Conservation (phyloP, 2,888 invertebrate genomes). For the Xanthostigma xanthostigma region DNA sequence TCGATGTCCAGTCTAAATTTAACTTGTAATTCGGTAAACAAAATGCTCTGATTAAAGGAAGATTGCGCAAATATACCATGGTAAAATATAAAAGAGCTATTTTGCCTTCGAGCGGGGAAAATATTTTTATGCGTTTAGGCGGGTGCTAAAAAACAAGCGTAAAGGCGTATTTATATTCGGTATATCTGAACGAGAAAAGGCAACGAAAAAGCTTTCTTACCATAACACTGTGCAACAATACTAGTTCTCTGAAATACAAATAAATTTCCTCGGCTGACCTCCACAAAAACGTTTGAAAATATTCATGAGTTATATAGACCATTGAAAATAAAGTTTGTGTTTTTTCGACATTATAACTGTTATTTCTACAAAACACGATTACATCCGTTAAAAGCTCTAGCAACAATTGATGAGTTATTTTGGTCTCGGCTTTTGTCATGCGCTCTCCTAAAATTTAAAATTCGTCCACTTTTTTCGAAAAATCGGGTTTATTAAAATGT, state of each 20-base stretch:
- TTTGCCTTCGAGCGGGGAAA: slow-evolving; percentile 21
- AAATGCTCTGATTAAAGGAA: slow-evolving; percentile 24
- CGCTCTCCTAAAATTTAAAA: no score
- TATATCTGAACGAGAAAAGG: no score
- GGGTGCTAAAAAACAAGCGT: slow-evolving; percentile 20
- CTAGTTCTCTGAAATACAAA: slow-evolving; percentile 23
- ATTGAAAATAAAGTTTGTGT: slow-evolving; percentile 23
- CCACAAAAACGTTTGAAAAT: slow-evolving; percentile 20
- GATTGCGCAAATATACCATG: slow-evolving; percentile 23
- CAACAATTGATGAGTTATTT: no score
- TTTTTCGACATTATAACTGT: slow-evolving; percentile 18
- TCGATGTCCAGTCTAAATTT: slow-evolving; percentile 16
- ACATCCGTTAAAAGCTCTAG: not conserved
- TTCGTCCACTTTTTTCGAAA: no score
- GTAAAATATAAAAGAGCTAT: slow-evolving; percentile 23
- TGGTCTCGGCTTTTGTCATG: no score
- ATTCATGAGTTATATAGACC: slow-evolving; percentile 24
- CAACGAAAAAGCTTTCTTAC: slow-evolving; percentile 14
- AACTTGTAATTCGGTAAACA: slow-evolving; percentile 23
- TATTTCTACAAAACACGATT: not conserved
- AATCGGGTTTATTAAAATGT: no score
- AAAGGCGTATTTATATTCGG: no score
- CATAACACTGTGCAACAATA: slow-evolving; percentile 22
- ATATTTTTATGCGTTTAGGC: slow-evolving; percentile 22
- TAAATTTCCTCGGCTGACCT: slow-evolving; percentile 24